Percentiles rank a stretch among this genome's conserved stretches.
Conservation (phyloP, 1,140 invertebrate genomes). For the Drosophila ercepeae region DNA sequence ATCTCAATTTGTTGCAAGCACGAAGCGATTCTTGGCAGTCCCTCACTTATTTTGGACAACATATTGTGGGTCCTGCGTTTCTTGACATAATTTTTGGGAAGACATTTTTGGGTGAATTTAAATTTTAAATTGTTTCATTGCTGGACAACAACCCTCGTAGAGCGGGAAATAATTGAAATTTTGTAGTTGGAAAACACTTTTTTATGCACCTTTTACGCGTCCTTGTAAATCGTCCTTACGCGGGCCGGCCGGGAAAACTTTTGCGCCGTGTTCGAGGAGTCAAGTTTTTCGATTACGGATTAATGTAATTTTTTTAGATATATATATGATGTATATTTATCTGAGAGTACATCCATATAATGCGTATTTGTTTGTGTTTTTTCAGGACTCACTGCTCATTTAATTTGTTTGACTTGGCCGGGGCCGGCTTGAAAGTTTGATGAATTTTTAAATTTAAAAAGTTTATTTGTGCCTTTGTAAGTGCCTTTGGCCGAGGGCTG, state of each 20-base stretch:
- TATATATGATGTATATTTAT: constrained; percentile 20
- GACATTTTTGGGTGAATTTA: constrained; percentile 56
- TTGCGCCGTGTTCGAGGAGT: constrained; percentile 57
- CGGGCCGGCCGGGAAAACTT: constrained; percentile 50
- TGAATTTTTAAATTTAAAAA: constrained; percentile 83
- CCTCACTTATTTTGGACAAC: constrained; percentile 53
- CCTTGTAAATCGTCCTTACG: constrained; percentile 79
- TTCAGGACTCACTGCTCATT: constrained; percentile 20
- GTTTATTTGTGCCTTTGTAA: constrained; percentile 78
- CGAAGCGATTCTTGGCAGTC: constrained; percentile 39
- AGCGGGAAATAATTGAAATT: constrained; percentile 74
- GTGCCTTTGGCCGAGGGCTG: constrained; percentile 43
- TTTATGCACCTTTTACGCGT: constrained; percentile 20
- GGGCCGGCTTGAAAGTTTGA: constrained; percentile 72
- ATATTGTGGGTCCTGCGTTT: constrained; percentile 63
- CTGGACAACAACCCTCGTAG: constrained; percentile 21
- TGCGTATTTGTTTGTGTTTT: constrained; percentile 20
- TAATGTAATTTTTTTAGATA: constrained; percentile 74
- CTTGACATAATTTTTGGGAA: constrained; percentile 29
- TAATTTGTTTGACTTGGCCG: constrained; percentile 63
- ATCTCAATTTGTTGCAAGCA: constrained; percentile 78
- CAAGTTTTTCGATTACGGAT: constrained; percentile 82
- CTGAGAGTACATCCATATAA: too few species aligned
- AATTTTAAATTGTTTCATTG: constrained; percentile 81
- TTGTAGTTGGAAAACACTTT: constrained; percentile 76